These are phyloP conservation scores for Lasaia peninsularis DNA, from an alignment of 1,140 invertebrate species.

Conservation along the genomic window DNA sequence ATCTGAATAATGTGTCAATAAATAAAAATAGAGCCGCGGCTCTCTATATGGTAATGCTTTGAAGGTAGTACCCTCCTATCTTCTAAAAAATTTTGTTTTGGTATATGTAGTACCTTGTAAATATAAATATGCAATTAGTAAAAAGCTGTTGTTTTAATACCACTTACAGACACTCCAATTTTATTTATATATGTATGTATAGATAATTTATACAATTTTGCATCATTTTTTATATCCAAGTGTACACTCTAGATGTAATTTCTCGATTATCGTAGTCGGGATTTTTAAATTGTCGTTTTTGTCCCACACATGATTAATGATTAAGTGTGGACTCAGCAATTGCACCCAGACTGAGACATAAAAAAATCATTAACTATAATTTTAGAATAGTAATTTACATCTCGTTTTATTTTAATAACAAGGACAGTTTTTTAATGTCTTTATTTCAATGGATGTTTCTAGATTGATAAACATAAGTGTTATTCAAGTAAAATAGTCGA, in stretches of 20 bases:
- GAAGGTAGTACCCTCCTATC: no score
- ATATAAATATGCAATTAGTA: no score
- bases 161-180: neutral
- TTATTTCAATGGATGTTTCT: neutral
- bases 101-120: no score
- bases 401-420: neutral
- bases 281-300: slow-evolving; percentile 9
- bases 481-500: no score
- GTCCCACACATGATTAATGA: slow-evolving; percentile 11
- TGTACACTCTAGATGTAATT: neutral
- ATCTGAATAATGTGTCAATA: no score
- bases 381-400: slow-evolving; percentile 8
- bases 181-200: no score
- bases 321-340: neutral
- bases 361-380: slow-evolving; percentile 13
- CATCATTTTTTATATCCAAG: neutral
- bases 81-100: no score
- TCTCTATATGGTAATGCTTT: no score
- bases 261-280: slow-evolving; percentile 6
- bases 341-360: neutral
- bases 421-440: neutral
- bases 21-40: no score
- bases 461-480: no score
- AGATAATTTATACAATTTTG: neutral
- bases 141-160: no score